Evolutionary conservation across 2,113 vertebrate species (phyloP), one percentile per base, ranked within the genome.

Genomic region (Asarcornis scutulata): DNA sequence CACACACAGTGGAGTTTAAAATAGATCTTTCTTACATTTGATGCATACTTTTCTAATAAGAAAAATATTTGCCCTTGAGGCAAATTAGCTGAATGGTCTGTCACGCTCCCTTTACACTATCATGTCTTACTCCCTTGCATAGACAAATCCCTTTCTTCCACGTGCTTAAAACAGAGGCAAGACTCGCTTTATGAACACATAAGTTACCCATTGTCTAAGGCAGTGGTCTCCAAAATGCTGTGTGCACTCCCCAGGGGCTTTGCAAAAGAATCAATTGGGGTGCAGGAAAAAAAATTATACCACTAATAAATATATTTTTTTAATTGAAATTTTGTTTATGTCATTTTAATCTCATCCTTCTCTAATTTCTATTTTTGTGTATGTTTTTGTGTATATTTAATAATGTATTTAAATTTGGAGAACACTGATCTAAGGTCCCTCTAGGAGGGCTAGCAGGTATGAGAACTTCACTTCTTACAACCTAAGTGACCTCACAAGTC

Each of bases 201-300:
- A 72, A 14, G 17, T 84, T 46, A 59, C 29, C n/a, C 17, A n/a
- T 3, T 36, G 7, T 18, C 29, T 48, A 44, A 85, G 52, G 13
- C 16, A 36, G 23, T 60, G n/a, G 7, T 77, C 52, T 44, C 31
- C 62, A 58, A 75, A 76, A 5, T 21, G 17, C 15, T 10, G 26
- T 58, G 15, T 26, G 29, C 0, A 1, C 34, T 40, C 5, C 8
- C 13, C 7, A 4, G 2, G 1, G 26, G 5, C n/a, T 4, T 4
- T 10, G 53, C 7, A 71, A 29, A 31, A 50, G 15, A 76, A 55
- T n/a, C 26, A 40, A 8, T 0, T 73, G 12, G 20, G 53, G 7
- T 48, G 11, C 22, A 81, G 26, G 11, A 56, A 16, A 86, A 83
- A 83, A 67, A 13, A 36, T 7, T 3, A 9, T 55, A 13, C 9